Evolutionary conservation across 1,140 invertebrate species (phyloP).

Genomic region (Thalassaphorura encarpata): DNA sequence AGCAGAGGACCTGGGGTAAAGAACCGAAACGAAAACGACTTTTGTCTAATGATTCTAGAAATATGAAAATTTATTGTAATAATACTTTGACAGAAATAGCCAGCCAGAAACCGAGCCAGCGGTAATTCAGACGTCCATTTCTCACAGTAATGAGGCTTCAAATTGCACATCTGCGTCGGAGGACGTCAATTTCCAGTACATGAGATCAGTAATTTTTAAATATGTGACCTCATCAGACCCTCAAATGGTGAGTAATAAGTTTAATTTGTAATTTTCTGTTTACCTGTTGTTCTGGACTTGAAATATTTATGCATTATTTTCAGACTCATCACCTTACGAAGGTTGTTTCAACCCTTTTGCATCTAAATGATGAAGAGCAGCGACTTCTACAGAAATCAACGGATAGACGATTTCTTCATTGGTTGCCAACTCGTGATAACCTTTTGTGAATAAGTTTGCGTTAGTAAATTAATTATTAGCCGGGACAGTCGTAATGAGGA

Average conservation of each 20-base stretch:
- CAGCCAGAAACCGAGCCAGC: slow-evolving; percentile 4
- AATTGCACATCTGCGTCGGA: background rate
- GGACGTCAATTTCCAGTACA: slow-evolving; percentile 30
- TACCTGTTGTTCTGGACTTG: background rate
- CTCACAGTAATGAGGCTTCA: background rate
- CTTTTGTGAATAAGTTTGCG: too few relatives aligned
- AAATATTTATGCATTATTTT: slow-evolving; percentile 34
- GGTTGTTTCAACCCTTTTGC: slow-evolving; percentile 71
- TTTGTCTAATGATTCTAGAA: background rate
- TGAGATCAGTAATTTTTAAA: slow-evolving; percentile 30
- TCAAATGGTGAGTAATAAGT: slow-evolving; percentile 24
- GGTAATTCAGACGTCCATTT: slow-evolving; percentile 4
- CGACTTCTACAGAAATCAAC: slow-evolving; percentile 1
- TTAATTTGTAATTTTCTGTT: background rate
- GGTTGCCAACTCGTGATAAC: too few relatives aligned
- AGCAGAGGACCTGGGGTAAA: too few relatives aligned
- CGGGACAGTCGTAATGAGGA: too few relatives aligned
- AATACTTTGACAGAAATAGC: background rate
- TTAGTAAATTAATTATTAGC: background rate
- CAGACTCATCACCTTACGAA: slow-evolving; percentile 79
- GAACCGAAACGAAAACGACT: background rate
- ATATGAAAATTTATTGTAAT: background rate
- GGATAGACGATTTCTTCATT: background rate
- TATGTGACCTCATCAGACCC: slow-evolving; percentile 27
- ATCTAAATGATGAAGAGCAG: slow-evolving; percentile 70